Evolutionary conservation across 2,888 invertebrate genomes (phyloP), one percentile per base, ranked within the genome.

Genomic region (Eledone cirrhosa): DNA sequence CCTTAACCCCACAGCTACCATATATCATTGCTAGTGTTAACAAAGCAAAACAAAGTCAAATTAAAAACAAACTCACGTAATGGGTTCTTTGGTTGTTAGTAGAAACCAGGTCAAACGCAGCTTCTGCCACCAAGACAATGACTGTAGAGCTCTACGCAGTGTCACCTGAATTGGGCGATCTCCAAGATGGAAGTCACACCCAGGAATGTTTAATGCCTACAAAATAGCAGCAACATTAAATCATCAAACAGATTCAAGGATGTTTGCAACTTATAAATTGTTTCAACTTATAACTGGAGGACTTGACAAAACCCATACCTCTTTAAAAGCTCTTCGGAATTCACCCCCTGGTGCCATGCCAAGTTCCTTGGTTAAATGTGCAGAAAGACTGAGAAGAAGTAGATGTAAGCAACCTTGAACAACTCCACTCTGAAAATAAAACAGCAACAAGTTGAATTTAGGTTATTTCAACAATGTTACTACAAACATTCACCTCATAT

Each of bases 301-400:
- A 41, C 41, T 41, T 41, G 27, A 8, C 29, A 27, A 63, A 75
- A 48, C 1, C 80, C 90, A 91, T 90, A 97, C 97, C 93, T 97
- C 97, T 84, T 93, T 93, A 91, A 96, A 95, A 33, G 98, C 98
- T 63, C 95, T 94, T 78, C 99, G 93, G 90, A 99, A 99, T 92
- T 99, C 99, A 13, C 99, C 99, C 22, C 99, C 99, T 0, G 99
- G 99, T 19, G 98, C 98, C 97, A 99, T 98, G 47, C 98, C 98
- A 69, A 99, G 93, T 90, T 98, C 95, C 87, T 95, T 94, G 2
- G 99, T 97, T 84, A 98, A 93, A 90, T 96, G 95, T 7, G 98
- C 98, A 48, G 97, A 97, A 94, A 98, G 95, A 88, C 95, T 96
- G 78, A 99, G 92, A 85, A 99, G 92, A 77, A 93, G 86, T 3